phyloP scores from a whole-genome alignment of 2,888 invertebrate species.

The Ectropis crepuscularia region DNA sequence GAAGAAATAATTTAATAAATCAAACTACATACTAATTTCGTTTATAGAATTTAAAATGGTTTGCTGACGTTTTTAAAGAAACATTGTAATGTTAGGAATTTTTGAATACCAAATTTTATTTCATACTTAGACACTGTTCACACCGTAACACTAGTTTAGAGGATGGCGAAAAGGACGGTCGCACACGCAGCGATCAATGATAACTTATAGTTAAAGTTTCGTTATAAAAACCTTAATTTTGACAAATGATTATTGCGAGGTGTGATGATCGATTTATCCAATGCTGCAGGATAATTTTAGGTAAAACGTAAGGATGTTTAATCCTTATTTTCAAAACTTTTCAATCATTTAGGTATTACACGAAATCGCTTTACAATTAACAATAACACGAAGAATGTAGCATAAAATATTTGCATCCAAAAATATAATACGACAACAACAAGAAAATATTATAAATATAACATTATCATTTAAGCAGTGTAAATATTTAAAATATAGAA shows the following conservation, averaged over 20 bases:
- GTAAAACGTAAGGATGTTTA: constrained; percentile 41
- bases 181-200: constrained; percentile 77
- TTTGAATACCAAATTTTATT: constrained; percentile 10
- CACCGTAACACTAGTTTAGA: constrained; percentile 80
- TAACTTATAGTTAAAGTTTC: constrained; percentile 72
- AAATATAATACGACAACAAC: constrained; percentile 81
- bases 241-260: constrained; percentile 77
- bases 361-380: constrained; percentile 62
- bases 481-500: constrained; percentile 81
- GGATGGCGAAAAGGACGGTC: constrained; percentile 84
- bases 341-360: constrained; percentile 46
- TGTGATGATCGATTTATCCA: constrained; percentile 60
- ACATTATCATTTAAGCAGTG: constrained; percentile 80
- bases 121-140: constrained; percentile 9
- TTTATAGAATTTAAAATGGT: too few relatives aligned
- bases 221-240: constrained; percentile 75
- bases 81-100: too few relatives aligned
- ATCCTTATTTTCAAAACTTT: constrained; percentile 41
- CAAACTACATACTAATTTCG: too few relatives aligned
- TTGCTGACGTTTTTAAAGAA: too few relatives aligned
- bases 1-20: too few relatives aligned
- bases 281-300: constrained; percentile 32
- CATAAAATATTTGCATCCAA: constrained; percentile 80
- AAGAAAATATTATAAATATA: constrained; percentile 78
- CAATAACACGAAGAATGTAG: constrained; percentile 73